Conservation (phyloP, 2,888 invertebrate genomes). For the Campoplex nolae region DNA sequence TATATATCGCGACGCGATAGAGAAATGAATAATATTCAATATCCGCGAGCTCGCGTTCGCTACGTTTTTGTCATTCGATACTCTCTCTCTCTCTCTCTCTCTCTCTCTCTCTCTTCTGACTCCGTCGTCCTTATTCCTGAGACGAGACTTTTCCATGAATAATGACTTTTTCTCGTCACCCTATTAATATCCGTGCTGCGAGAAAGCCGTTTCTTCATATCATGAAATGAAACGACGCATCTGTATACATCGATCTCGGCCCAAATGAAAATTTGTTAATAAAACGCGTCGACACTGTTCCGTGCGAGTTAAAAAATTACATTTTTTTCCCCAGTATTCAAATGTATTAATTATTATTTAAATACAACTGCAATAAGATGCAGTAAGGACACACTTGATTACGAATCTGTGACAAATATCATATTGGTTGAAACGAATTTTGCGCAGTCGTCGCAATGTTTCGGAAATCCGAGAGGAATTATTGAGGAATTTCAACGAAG, state of each 20-base stretch:
- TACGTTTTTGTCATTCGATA: constrained; percentile 11
- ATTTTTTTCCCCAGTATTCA: background rate
- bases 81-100: background rate
- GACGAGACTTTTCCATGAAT: constrained; percentile 57
- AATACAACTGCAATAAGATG: too few relatives aligned
- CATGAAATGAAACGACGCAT: background rate
- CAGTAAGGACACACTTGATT: too few relatives aligned
- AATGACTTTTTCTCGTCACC: constrained; percentile 38
- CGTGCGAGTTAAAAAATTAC: background rate
- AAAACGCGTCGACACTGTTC: background rate
- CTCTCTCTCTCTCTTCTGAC: background rate
- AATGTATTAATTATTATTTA: too few relatives aligned
- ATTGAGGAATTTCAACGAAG: background rate
- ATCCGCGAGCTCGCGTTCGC: constrained; percentile 46
- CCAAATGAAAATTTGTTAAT: background rate
- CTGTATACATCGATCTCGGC: background rate
- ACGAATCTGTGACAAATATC: too few relatives aligned
- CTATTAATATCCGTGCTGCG: background rate
- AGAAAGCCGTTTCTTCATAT: background rate
- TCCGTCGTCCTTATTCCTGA: background rate
- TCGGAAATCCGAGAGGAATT: background rate
- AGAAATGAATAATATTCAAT: constrained; percentile 68
- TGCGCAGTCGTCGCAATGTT: background rate
- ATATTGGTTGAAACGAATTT: too few relatives aligned
- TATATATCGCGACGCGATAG: constrained; percentile 43